phyloP scores from a whole-genome alignment of 2,797 vertebrate species.

The Echeneis naucrates region DNA sequence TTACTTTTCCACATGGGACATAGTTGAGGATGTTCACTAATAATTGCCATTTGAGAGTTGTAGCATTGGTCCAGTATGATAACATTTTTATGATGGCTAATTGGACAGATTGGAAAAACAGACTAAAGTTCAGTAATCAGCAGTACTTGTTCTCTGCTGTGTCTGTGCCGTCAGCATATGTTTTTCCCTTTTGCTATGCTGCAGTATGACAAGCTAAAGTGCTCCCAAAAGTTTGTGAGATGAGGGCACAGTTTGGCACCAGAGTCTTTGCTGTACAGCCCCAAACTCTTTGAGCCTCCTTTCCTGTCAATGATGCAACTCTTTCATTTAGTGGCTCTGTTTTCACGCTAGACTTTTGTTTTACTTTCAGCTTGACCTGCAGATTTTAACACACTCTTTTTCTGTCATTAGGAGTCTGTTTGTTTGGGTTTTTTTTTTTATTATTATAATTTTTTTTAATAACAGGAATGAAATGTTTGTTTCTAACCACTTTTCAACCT shows the following conservation, averaged over 20 bases:
- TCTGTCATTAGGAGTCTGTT: constrained; percentile 59
- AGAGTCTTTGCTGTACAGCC: constrained; percentile 50
- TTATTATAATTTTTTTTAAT: constrained; percentile 21
- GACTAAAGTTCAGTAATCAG: constrained; percentile 19
- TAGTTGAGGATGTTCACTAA: constrained; percentile 68
- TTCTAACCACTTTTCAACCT: constrained; percentile 46
- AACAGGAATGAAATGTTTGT: constrained; percentile 42
- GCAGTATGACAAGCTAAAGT: constrained; percentile 51
- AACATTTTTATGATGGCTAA: constrained; percentile 6
- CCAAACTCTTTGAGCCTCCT: constrained; percentile 60
- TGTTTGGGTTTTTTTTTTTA: constrained; percentile 39
- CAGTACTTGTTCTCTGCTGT: constrained; percentile 17
- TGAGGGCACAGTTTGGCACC: constrained; percentile 60
- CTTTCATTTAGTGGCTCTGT: constrained; percentile 75
- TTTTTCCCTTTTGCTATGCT: constrained; percentile 33
- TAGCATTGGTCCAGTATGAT: constrained; percentile 50
- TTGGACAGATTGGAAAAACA: neutral
- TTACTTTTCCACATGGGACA: constrained; percentile 75
- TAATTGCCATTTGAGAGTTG: constrained; percentile 71
- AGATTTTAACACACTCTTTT: constrained; percentile 66
- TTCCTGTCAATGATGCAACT: constrained; percentile 79
- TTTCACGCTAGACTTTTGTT: constrained; percentile 72
- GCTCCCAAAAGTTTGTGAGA: constrained; percentile 66
- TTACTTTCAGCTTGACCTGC: constrained; percentile 73
- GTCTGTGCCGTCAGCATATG: constrained; percentile 39